Conservation (phyloP, 2,888 invertebrate species). For the Parochlus steinenii region DNA sequence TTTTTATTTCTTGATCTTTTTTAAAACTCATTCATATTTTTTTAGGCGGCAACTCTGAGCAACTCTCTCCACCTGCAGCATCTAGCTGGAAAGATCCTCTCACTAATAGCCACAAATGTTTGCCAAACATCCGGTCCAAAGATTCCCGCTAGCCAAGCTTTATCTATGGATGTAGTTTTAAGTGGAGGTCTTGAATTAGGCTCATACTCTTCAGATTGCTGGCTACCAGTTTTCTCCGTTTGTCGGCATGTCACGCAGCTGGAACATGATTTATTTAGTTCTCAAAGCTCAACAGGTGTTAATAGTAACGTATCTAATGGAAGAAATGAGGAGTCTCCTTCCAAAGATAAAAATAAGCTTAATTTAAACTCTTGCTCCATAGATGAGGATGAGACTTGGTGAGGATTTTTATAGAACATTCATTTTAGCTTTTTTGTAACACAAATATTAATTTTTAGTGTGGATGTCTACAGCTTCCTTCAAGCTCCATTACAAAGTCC, state of each 20-base stretch:
- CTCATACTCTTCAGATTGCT: constrained; percentile 83
- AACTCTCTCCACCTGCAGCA: constrained; percentile 77
- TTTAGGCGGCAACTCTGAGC: constrained; percentile 70
- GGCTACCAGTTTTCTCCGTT: constrained; percentile 90
- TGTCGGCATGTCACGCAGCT: constrained; percentile 83
- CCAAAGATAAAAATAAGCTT: constrained; percentile 41
- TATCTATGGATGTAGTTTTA: constrained; percentile 83
- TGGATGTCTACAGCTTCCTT: constrained; percentile 71
- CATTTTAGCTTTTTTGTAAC: constrained; percentile 1
- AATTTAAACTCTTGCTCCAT: constrained; percentile 43
- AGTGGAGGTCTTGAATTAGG: constrained; percentile 78
- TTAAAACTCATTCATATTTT: constrained; percentile 12
- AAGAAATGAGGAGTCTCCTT: constrained; percentile 27
- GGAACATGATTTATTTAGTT: constrained; percentile 79
- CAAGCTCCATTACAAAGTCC: constrained; percentile 52
- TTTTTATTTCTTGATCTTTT: constrained; percentile 1
- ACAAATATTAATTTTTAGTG: constrained; percentile 31
- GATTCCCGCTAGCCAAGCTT: constrained; percentile 72
- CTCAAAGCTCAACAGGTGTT: constrained; percentile 35
- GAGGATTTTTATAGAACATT: constrained; percentile 19
- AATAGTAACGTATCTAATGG: constrained; percentile 25
- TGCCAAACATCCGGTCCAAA: constrained; percentile 64
- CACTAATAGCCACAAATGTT: constrained; percentile 72
- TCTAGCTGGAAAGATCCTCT: constrained; percentile 78
- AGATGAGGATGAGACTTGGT: constrained; percentile 67